A percentile compares a stretch with the other conserved stretches of the same genome.
Conservation (phyloP, 2,797 vertebrate genomes). For the Notolepis coatsorum region DNA sequence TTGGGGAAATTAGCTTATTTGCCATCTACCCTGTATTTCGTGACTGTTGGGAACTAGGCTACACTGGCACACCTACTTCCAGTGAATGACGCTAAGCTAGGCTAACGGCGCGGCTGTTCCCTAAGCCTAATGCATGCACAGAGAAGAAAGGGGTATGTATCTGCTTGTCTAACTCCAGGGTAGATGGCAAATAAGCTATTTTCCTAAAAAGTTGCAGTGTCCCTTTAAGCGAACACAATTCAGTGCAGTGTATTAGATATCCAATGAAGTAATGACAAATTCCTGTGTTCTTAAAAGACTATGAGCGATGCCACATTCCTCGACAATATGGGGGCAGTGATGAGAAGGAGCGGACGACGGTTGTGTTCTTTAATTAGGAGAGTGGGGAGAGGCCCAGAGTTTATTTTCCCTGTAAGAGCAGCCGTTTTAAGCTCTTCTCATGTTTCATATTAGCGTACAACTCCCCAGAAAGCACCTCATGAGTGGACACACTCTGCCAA, state of each 20-base stretch:
- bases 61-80: no score
- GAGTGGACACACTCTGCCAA: slow-evolving; percentile 40
- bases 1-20: no score
- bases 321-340: slow-evolving; percentile 33
- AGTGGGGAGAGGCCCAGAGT: not conserved
- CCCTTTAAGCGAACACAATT: slow-evolving; percentile 21
- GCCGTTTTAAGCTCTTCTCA: slow-evolving; percentile 22
- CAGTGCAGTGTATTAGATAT: not conserved
- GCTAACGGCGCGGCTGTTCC: no score
- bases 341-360: slow-evolving; percentile 25
- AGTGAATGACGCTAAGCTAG: no score
- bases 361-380: slow-evolving; percentile 37
- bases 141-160: no score
- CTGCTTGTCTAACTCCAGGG: no score
- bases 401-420: slow-evolving; percentile 31
- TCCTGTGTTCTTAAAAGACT: slow-evolving; percentile 30
- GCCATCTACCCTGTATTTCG: no score
- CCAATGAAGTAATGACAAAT: slow-evolving; percentile 10
- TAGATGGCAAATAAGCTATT: no score
- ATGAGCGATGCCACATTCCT: slow-evolving; percentile 8
- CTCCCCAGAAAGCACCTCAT: slow-evolving; percentile 52
- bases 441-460: slow-evolving; percentile 47
- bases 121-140: no score
- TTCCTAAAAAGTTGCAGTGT: no score
- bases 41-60: no score